phyloP scores from a whole-genome alignment of 2,888 invertebrate genomes.

The Drosophila picticornis region DNA sequence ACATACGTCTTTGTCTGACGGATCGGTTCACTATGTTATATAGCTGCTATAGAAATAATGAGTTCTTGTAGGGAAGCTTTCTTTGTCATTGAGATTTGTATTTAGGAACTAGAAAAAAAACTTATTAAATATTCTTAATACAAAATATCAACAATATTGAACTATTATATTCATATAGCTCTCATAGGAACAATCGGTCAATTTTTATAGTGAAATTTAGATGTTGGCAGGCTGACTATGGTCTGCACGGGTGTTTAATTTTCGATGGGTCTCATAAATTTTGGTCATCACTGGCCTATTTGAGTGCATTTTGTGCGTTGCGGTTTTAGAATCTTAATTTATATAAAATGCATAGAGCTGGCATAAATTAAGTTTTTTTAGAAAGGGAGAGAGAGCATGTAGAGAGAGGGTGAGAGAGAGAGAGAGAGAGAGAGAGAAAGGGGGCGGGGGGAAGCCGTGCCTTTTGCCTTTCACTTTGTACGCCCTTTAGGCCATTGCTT shows the following conservation, averaged over 20 bases:
- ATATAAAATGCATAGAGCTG: slow-evolving; percentile 16
- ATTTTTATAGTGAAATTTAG: not conserved
- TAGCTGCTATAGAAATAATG: not conserved
- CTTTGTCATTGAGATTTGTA: not conserved
- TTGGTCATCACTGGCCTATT: slow-evolving; percentile 9
- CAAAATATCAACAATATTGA: not conserved
- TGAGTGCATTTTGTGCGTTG: slow-evolving; percentile 36
- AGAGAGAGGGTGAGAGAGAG: not conserved
- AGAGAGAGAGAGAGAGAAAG: not conserved
- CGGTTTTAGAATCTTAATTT: slow-evolving; percentile 30
- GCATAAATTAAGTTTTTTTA: slow-evolving; percentile 63
- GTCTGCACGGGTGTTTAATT: not conserved
- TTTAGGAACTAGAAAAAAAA: not conserved
- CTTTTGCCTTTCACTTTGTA: slow-evolving; percentile 29
- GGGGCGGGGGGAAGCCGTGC: not conserved
- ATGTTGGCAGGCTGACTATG: not conserved
- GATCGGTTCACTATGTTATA: not conserved
- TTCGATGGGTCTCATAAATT: not conserved
- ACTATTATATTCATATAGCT: not conserved
- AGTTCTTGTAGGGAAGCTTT: not conserved
- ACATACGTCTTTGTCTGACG: not conserved
- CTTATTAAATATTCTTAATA: not conserved
- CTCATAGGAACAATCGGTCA: not conserved
- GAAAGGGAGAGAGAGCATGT: slow-evolving; percentile 20
- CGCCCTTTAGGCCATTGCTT: slow-evolving; percentile 23